Base-by-base conservation (phyloP, 2,888 invertebrate species). In the Sinelater perroti region DNA sequence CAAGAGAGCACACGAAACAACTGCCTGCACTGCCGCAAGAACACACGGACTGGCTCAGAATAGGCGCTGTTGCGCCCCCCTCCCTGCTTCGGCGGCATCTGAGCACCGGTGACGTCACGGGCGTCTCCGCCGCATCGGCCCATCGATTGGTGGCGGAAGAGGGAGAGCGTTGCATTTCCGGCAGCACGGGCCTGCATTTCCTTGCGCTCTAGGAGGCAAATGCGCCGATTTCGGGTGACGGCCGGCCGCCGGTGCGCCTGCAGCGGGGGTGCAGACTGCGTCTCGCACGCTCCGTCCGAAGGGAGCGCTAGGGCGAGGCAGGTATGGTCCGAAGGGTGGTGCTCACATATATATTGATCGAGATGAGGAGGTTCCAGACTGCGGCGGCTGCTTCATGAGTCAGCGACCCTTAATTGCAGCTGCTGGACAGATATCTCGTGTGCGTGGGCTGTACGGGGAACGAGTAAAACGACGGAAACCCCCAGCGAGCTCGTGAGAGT, bases 81-180 rank as follows among this genome's bases (percentile, higher is more conserved):
- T 49, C 35, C 51, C 56, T 31, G 11, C 33, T 16, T 8, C 16
- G 17, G 30, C 11, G 49, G 42, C 53, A 54, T 74, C 65, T 76
- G 77, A 75, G 76, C 77, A 77, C 77, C 77, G 77, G 69, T 78
- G 77, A 78, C 77, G 77, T 78, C 77, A 77, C 67, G 70, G 67
- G 72, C 72, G 72, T 74, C 74, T 71, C 69, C 68, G 68, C 65
- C 63, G 64, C 69, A 68, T 67, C 65, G 70, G 67, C 74, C 56
- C 57, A 57, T 57, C 52, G 57, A 57, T 57, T 49, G 47, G 50
- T 33, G 36, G 46, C 42, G 45, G 40, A 55, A 36, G 59, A 33
- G 64, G 67, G 66, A 67, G 69, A 68, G 10, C 5, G 10, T 28
- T 28, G 28, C 28, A 28, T 28, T 28, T 28, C 28, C 11, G 18